Evolutionary conservation across 2,797 vertebrate genomes (phyloP).

Genomic region (Enteromius radiatus): DNA sequence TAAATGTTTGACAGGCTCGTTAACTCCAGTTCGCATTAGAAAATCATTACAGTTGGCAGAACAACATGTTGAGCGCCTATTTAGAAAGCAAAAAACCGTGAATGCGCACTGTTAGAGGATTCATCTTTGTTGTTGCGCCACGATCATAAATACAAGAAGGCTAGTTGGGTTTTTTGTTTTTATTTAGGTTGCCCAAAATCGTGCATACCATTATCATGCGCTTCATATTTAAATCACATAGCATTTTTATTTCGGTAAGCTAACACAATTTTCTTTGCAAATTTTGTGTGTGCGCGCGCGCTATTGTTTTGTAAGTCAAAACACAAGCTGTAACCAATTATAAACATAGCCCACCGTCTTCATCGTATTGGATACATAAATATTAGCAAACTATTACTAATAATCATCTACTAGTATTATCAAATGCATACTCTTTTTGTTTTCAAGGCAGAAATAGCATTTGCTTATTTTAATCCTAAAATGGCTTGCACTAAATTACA

Average conservation of each 20-base stretch:
- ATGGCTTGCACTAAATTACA: background rate
- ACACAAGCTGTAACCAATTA: background rate
- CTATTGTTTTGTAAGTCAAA: background rate
- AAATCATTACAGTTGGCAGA: slow-evolving; percentile 79
- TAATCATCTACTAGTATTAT: background rate
- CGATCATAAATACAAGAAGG: background rate
- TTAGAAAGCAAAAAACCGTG: slow-evolving; percentile 79
- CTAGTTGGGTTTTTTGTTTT: background rate
- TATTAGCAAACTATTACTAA: background rate
- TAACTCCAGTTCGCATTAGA: slow-evolving; percentile 77
- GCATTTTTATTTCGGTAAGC: background rate
- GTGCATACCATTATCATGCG: background rate
- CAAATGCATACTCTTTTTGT: background rate
- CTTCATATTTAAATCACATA: background rate
- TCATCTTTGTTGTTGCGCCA: background rate
- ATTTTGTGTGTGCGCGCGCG: background rate
- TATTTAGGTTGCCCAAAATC: background rate
- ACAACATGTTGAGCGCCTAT: slow-evolving; percentile 76
- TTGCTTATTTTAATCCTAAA: background rate
- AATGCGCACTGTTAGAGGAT: slow-evolving; percentile 60
- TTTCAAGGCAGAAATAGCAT: background rate
- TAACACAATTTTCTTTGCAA: background rate
- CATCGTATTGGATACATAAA: background rate
- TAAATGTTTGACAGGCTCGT: slow-evolving; percentile 68
- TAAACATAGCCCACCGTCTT: background rate